These are phyloP conservation scores for Aphelinus atriplicis DNA, from an alignment of 1,140 invertebrate genomes.

Conservation along the genomic window DNA sequence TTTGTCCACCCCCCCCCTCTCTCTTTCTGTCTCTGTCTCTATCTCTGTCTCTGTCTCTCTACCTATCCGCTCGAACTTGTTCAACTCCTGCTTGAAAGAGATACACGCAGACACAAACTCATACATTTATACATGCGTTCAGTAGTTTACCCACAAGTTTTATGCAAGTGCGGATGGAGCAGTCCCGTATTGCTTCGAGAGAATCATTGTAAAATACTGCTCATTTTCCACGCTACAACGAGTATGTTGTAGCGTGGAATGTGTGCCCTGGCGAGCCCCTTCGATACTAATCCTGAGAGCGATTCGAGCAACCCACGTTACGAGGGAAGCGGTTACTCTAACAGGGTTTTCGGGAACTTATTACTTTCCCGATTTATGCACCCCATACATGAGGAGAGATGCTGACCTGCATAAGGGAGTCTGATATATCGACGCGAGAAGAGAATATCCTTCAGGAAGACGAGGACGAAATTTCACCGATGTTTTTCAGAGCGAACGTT, in stretches of 20 bases:
- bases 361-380: neutral
- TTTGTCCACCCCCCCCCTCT: conserved; percentile 12
- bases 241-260: too few species aligned
- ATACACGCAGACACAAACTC: neutral
- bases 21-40: too few species aligned
- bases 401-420: neutral
- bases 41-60: too few species aligned
- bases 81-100: neutral
- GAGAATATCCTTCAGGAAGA: too few species aligned
- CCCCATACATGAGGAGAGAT: neutral
- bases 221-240: neutral
- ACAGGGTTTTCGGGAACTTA: neutral
- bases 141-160: conserved; percentile 8
- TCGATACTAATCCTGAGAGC: too few species aligned
- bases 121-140: neutral
- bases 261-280: too few species aligned
- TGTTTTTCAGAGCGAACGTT: too few species aligned
- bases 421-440: neutral
- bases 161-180: neutral
- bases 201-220: conserved; percentile 19
- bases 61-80: neutral
- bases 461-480: too few species aligned
- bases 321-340: neutral
- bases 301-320: neutral
- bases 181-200: neutral